Conservation (phyloP, 2,113 vertebrate species). For the Spheniscus mendiculus region DNA sequence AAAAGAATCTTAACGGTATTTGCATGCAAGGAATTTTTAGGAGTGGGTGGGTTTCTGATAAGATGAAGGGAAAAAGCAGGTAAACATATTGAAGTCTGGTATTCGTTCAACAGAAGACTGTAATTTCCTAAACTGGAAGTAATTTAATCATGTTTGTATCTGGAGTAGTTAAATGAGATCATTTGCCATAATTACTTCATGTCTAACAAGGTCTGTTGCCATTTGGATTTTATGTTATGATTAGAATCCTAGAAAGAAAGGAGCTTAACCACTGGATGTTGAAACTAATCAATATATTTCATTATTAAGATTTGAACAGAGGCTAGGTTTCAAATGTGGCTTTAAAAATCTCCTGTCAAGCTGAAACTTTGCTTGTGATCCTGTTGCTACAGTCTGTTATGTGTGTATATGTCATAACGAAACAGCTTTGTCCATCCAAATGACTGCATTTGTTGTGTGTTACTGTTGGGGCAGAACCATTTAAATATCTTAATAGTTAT, state of each 20-base stretch:
- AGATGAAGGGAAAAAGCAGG: not conserved
- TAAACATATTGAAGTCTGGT: not conserved
- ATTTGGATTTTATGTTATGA: slow-evolving; percentile 3
- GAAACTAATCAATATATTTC: not conserved
- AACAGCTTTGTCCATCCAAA: not conserved
- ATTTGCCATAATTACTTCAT: slow-evolving; percentile 24
- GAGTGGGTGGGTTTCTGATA: not conserved
- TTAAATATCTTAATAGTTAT: not conserved
- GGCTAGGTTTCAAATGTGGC: not conserved
- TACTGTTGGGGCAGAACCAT: not conserved
- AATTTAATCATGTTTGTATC: slow-evolving; percentile 50
- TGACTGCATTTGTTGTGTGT: not conserved
- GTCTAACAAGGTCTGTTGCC: slow-evolving; percentile 7
- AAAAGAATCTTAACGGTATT: not conserved
- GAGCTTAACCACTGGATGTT: not conserved
- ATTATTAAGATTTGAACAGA: not conserved
- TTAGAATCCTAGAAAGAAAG: not conserved
- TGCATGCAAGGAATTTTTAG: not conserved
- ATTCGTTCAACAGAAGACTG: not conserved
- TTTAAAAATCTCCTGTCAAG: not conserved
- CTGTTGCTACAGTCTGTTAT: not conserved
- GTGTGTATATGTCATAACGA: not conserved
- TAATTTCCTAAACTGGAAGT: slow-evolving; percentile 35
- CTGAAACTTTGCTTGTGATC: not conserved
- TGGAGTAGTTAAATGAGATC: slow-evolving; percentile 42